Percentiles rank a stretch among this genome's conserved stretches.
Evolutionary conservation across 2,113 vertebrate genomes (phyloP).

Genomic region (Xenopus laevis): DNA sequence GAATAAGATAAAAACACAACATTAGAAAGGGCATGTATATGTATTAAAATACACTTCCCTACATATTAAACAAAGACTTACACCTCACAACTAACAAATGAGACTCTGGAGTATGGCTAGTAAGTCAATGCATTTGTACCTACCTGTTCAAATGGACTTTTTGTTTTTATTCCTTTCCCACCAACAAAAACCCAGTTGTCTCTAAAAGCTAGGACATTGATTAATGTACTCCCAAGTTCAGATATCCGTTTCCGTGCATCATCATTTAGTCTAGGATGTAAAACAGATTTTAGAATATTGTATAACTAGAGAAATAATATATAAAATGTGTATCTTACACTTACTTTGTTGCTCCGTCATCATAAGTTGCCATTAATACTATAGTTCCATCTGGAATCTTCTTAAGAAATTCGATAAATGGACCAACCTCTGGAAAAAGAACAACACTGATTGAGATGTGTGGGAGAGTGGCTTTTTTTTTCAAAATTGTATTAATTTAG

Average conservation of each 20-base stretch:
- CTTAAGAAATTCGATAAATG: slow-evolving; percentile 84
- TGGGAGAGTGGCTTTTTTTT: too few relatives aligned
- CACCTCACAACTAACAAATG: too few relatives aligned
- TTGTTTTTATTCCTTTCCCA: slow-evolving; percentile 96
- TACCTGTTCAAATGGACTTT: slow-evolving; percentile 98
- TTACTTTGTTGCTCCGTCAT: slow-evolving; percentile 90
- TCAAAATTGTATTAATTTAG: too few relatives aligned
- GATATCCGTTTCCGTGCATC: slow-evolving; percentile 82
- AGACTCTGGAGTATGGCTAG: too few relatives aligned
- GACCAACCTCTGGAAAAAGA: slow-evolving; percentile 74
- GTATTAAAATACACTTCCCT: too few relatives aligned
- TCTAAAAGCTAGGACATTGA: slow-evolving; percentile 77
- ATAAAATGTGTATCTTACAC: slow-evolving; percentile 42
- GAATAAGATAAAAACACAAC: too few relatives aligned
- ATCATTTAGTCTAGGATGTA: slow-evolving; percentile 74
- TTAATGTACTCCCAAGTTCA: slow-evolving; percentile 79
- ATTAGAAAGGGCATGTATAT: too few relatives aligned
- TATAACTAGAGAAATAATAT: neutral
- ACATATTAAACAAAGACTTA: too few relatives aligned
- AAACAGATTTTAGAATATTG: neutral
- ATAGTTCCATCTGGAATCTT: slow-evolving; percentile 82
- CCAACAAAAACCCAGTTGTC: slow-evolving; percentile 98
- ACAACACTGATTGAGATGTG: too few relatives aligned
- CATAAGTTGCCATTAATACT: slow-evolving; percentile 90
- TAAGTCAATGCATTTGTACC: slow-evolving; percentile 17